phyloP scores from a whole-genome alignment of 2,113 vertebrate species.

The Psettodes erumei region DNA sequence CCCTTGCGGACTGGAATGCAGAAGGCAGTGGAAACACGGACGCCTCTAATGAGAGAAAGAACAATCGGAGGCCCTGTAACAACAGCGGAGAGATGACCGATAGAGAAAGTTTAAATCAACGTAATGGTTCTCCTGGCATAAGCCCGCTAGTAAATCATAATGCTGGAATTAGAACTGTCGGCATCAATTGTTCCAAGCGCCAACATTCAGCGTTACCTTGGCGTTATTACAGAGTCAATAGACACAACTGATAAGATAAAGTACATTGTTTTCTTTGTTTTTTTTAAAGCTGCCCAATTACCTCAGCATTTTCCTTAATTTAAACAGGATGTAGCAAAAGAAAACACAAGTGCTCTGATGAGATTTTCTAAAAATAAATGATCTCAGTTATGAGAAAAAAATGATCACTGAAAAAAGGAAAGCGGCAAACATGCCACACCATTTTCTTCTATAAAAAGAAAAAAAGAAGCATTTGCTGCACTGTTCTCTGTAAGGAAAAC shows the following conservation, averaged over 20 bases:
- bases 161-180: conserved; percentile 53
- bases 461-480: background rate
- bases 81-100: conserved; percentile 64
- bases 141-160: conserved; percentile 56
- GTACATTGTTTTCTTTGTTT: too few relatives aligned
- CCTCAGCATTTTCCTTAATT: conserved; percentile 32
- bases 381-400: background rate
- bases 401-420: background rate
- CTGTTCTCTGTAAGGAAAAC: background rate
- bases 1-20: conserved; percentile 15
- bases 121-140: conserved; percentile 67
- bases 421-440: background rate
- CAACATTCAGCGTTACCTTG: conserved; percentile 35
- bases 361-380: conserved; percentile 11
- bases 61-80: conserved; percentile 61
- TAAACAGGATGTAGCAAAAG: conserved; percentile 7
- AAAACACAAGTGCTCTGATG: background rate
- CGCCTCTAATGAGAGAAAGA: conserved; percentile 60
- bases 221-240: conserved; percentile 29
- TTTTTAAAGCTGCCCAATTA: conserved; percentile 44
- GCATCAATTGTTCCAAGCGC: conserved; percentile 62
- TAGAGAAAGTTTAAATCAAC: conserved; percentile 76
- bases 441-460: background rate
- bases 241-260: conserved; percentile 46
- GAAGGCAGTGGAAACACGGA: conserved; percentile 55